A percentile compares a stretch with the other conserved stretches of the same genome.
phyloP scores from a whole-genome alignment of 2,888 invertebrate species.

The Chaetoderma sp. region DNA sequence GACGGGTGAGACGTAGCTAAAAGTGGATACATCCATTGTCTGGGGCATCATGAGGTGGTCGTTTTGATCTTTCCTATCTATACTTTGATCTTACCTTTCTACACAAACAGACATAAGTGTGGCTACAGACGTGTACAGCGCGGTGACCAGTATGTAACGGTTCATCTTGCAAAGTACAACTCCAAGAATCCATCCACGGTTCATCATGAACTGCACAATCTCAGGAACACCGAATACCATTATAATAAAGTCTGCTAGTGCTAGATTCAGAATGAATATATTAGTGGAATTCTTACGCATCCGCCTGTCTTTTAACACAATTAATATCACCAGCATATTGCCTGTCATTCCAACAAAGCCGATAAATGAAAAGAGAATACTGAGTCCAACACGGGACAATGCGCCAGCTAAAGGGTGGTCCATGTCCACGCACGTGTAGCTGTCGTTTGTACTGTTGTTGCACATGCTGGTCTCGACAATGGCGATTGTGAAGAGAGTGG shows the following conservation, averaged over 20 bases:
- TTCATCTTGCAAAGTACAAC: slow-evolving; percentile 54
- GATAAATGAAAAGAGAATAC: slow-evolving; percentile 47
- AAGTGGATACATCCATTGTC: too few relatives aligned
- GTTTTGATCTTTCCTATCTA: background rate
- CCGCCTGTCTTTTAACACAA: slow-evolving; percentile 43
- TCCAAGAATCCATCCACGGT: slow-evolving; percentile 49
- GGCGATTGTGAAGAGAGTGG: too few relatives aligned
- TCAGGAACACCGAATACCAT: slow-evolving; percentile 55
- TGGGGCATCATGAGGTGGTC: background rate
- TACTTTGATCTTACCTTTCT: slow-evolving; percentile 56
- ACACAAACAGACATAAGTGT: slow-evolving; percentile 68
- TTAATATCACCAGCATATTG: slow-evolving; percentile 51
- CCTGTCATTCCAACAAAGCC: slow-evolving; percentile 53
- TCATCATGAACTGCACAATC: slow-evolving; percentile 43
- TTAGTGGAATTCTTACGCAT: slow-evolving; percentile 52
- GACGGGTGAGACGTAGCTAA: too few relatives aligned
- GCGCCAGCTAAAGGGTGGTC: too few relatives aligned
- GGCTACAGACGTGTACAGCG: slow-evolving; percentile 67
- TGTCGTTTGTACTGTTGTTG: too few relatives aligned
- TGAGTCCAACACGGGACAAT: slow-evolving; percentile 29
- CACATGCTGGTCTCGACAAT: too few relatives aligned
- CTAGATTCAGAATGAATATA: slow-evolving; percentile 52
- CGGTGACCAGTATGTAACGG: slow-evolving; percentile 64
- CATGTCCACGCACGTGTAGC: too few relatives aligned
- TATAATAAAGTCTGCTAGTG: slow-evolving; percentile 51